These are phyloP conservation scores for Phasianus colchicus DNA, from an alignment of 2,113 vertebrate species.

Conservation along the genomic window DNA sequence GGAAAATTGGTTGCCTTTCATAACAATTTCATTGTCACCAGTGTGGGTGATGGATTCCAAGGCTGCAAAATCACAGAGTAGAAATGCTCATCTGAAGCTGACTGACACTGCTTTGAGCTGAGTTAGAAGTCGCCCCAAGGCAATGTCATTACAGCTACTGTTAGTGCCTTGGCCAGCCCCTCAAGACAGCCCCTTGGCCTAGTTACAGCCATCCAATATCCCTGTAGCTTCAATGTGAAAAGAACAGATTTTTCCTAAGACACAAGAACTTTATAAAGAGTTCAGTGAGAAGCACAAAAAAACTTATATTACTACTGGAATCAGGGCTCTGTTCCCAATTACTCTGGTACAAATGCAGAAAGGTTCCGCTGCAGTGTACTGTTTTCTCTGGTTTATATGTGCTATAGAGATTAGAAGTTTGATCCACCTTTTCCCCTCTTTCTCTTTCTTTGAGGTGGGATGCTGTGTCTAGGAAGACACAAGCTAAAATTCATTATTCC, in stretches of 20 bases:
- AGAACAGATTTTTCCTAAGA: background rate
- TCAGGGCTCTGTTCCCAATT: background rate
- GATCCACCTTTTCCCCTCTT: background rate
- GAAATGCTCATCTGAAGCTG: accelerated
- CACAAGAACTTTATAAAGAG: background rate
- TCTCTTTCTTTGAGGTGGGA: background rate
- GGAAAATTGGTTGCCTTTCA: background rate
- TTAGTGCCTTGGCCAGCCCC: background rate
- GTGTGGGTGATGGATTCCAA: accelerated
- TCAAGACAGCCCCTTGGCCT: background rate
- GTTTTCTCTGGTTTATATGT: background rate
- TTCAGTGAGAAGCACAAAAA: background rate
- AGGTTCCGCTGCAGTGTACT: background rate
- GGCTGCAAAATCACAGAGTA: background rate
- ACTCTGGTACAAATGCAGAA: background rate
- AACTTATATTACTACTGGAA: background rate
- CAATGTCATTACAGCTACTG: background rate
- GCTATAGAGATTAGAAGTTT: background rate
- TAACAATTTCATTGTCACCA: background rate
- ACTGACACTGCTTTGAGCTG: background rate
- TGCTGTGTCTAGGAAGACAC: background rate
- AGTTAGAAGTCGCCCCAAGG: background rate
- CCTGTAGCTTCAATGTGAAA: background rate
- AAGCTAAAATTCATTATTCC: background rate
- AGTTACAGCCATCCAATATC: background rate